Evolutionary conservation across 1,140 invertebrate species (phyloP).

Genomic region (Cherax quadricarinatus): DNA sequence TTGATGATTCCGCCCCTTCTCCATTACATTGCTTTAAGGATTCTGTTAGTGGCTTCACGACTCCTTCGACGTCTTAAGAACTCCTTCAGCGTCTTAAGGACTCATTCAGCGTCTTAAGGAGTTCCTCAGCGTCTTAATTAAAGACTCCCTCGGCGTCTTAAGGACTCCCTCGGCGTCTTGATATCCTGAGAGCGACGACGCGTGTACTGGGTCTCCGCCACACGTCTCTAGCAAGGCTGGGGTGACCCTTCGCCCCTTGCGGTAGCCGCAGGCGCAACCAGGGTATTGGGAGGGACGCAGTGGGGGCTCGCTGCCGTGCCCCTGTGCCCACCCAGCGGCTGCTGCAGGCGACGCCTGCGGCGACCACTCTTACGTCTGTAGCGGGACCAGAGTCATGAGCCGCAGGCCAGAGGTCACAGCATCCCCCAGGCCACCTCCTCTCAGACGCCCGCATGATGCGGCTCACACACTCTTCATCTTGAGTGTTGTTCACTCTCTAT

Average conservation of each 20-base stretch:
- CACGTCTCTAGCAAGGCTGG: slow-evolving; percentile 55
- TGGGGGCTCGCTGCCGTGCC: slow-evolving; percentile 24
- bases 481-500: too few relatives aligned
- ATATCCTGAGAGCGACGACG: slow-evolving; percentile 48
- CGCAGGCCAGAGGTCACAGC: slow-evolving; percentile 51
- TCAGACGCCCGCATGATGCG: neutral
- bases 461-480: too few relatives aligned
- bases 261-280: slow-evolving; percentile 55
- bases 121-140: too few relatives aligned
- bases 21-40: too few relatives aligned
- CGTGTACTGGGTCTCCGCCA: slow-evolving; percentile 58
- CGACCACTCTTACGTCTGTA: slow-evolving; percentile 50
- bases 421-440: slow-evolving; percentile 27
- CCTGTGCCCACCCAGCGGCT: slow-evolving; percentile 44
- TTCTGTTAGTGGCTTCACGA: too few relatives aligned
- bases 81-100: too few relatives aligned
- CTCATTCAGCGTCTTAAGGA: too few relatives aligned
- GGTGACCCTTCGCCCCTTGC: slow-evolving; percentile 62
- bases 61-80: too few relatives aligned
- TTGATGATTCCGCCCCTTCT: neutral
- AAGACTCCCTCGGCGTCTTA: too few relatives aligned
- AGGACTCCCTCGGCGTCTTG: neutral
- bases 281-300: neutral
- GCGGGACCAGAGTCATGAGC: slow-evolving; percentile 55
- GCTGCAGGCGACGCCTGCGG: slow-evolving; percentile 48